phyloP scores from a whole-genome alignment of 2,888 invertebrate genomes.

The Callinectes sapidus region DNA sequence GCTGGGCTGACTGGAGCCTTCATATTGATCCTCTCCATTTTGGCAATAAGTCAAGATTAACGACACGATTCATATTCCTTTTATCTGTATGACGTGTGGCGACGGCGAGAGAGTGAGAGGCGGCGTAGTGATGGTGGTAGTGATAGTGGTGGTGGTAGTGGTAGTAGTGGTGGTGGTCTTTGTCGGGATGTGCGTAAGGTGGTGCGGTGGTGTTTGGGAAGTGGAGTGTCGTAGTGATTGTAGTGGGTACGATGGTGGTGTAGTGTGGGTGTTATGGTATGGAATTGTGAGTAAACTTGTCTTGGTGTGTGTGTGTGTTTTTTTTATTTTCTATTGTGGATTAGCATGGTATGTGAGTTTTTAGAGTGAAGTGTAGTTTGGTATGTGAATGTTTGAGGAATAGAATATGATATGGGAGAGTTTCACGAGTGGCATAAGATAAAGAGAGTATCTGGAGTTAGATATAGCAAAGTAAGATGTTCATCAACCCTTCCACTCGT shows the following conservation, averaged over 20 bases:
- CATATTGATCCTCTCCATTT: slow-evolving; percentile 18
- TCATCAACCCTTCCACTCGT: too few species aligned
- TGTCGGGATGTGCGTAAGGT: background rate
- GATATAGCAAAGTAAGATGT: too few species aligned
- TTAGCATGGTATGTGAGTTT: too few species aligned
- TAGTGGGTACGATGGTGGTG: background rate
- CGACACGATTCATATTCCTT: slow-evolving; percentile 36
- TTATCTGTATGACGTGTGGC: slow-evolving; percentile 20
- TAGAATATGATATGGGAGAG: background rate
- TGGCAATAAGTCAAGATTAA: slow-evolving; percentile 37
- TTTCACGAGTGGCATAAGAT: too few species aligned
- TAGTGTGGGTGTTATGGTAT: too few species aligned
- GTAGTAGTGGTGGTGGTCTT: background rate
- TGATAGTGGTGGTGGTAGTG: background rate
- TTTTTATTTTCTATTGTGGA: too few species aligned
- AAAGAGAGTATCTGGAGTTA: too few species aligned
- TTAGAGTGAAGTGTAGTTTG: background rate
- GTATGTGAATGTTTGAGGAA: background rate
- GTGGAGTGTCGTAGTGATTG: background rate
- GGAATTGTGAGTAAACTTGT: too few species aligned
- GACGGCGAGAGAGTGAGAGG: background rate
- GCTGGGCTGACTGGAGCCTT: slow-evolving; percentile 2
- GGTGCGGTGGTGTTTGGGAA: background rate
- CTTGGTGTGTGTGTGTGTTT: too few species aligned
- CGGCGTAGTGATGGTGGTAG: background rate